phyloP scores from a whole-genome alignment of 2,113 vertebrate species.

The Rhinolophus ferrumequinum region DNA sequence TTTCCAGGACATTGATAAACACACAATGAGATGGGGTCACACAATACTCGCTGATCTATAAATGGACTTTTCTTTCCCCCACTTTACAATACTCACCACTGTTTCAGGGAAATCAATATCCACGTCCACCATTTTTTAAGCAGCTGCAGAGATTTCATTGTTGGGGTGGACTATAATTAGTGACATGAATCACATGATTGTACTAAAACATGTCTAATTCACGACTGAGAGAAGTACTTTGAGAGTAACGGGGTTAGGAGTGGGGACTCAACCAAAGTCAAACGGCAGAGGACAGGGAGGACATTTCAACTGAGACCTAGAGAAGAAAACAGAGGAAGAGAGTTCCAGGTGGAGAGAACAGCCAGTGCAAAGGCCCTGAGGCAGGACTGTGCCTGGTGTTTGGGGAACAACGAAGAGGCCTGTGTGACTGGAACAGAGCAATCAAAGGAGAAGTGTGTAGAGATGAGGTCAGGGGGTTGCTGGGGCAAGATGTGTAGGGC shows the following conservation, averaged over 20 bases:
- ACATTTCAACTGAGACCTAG: neutral
- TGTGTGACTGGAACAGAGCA: neutral
- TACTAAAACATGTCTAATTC: neutral
- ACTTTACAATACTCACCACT: slow-evolving; percentile 55
- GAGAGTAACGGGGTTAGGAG: fast-evolving
- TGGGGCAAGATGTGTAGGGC: no score
- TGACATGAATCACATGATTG: fast-evolving
- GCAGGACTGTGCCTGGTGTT: neutral
- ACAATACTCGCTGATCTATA: neutral
- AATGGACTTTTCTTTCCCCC: slow-evolving; percentile 60
- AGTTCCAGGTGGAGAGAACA: neutral
- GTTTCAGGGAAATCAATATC: slow-evolving; percentile 12
- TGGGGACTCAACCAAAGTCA: neutral
- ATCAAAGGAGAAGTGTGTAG: fast-evolving
- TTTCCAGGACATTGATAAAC: neutral
- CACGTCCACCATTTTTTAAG: slow-evolving; percentile 32
- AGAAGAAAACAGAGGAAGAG: neutral
- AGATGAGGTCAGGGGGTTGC: neutral
- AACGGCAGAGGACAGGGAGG: neutral
- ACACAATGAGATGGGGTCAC: slow-evolving; percentile 35
- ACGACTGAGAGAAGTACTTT: neutral
- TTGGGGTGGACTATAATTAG: neutral
- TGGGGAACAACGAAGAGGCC: neutral
- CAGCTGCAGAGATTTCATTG: slow-evolving; percentile 43
- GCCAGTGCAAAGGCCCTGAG: neutral